Evolutionary conservation across 37 sponge, comb jelly and placozoan species (phyloP).

Genomic region (Axinella damicornis): DNA sequence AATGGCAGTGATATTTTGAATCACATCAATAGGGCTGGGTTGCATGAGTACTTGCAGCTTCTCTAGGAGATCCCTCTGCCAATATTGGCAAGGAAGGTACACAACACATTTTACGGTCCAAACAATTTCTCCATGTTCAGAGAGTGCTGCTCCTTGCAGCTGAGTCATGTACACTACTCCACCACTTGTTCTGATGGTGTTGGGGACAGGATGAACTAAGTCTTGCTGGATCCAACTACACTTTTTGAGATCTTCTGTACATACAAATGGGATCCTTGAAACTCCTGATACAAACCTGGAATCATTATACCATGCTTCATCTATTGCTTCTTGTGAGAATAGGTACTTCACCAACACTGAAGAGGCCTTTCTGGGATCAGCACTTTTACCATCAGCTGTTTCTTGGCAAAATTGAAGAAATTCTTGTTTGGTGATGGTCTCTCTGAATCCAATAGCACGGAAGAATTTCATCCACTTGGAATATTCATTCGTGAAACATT

Average conservation of each 20-base stretch:
- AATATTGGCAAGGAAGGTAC: not conserved
- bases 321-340: constrained; percentile 12
- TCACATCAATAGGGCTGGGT: constrained; percentile 35
- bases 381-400: not conserved
- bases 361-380: constrained; percentile 16
- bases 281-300: not conserved
- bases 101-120: constrained; percentile 70
- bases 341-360: constrained; percentile 29
- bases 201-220: constrained; percentile 11
- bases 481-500: constrained; percentile 1
- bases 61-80: no score
- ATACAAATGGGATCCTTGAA: constrained; percentile 44
- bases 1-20: constrained; percentile 41
- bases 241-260: not conserved
- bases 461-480: constrained; percentile 54
- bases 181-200: not conserved
- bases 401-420: constrained; percentile 21
- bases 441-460: constrained; percentile 12
- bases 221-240: constrained; percentile 47
- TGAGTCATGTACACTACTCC: no score
- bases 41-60: no score
- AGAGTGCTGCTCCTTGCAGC: no score
- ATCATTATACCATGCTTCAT: constrained; percentile 14
- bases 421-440: constrained; percentile 6
- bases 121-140: not conserved